These are phyloP conservation scores for Drosophila varians DNA, from an alignment of 1,140 invertebrate species.

Conservation along the genomic window DNA sequence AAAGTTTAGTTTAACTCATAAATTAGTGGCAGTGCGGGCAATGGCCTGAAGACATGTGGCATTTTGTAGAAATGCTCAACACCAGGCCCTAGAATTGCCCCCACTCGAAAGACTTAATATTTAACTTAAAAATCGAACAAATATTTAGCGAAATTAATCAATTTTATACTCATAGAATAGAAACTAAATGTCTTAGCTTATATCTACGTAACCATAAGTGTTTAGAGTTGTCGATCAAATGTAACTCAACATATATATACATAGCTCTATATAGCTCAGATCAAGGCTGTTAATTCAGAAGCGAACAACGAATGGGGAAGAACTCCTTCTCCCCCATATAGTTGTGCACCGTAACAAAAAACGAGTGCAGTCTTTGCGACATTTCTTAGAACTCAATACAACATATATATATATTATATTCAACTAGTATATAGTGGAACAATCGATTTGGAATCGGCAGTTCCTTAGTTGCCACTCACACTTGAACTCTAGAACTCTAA, in stretches of 20 bases:
- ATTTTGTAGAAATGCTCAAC: constrained; percentile 61
- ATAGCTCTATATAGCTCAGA: constrained; percentile 61
- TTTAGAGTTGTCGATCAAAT: constrained; percentile 68
- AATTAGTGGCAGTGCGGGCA: constrained; percentile 27
- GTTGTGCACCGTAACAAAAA: constrained; percentile 15
- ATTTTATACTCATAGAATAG: constrained; percentile 53
- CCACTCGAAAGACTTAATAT: constrained; percentile 3
- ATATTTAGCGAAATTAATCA: constrained; percentile 23
- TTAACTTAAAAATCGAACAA: not conserved
- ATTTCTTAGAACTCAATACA: constrained; percentile 44
- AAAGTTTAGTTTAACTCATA: constrained; percentile 10
- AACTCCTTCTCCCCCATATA: not conserved
- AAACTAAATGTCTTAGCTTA: constrained; percentile 66
- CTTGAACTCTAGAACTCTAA: constrained; percentile 63
- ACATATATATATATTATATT: constrained; percentile 27
- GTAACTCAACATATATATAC: constrained; percentile 51
- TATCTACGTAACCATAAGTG: constrained; percentile 63
- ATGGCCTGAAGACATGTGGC: constrained; percentile 26
- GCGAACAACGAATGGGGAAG: constrained; percentile 15
- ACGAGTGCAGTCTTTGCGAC: constrained; percentile 24
- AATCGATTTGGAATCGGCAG: constrained; percentile 27
- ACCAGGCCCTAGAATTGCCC: constrained; percentile 43
- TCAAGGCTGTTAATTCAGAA: constrained; percentile 61
- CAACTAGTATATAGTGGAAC: constrained; percentile 50
- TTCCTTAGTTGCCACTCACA: constrained; percentile 60